Conservation (phyloP, 2,888 invertebrate species). For the Pardosa pseudoannulata region DNA sequence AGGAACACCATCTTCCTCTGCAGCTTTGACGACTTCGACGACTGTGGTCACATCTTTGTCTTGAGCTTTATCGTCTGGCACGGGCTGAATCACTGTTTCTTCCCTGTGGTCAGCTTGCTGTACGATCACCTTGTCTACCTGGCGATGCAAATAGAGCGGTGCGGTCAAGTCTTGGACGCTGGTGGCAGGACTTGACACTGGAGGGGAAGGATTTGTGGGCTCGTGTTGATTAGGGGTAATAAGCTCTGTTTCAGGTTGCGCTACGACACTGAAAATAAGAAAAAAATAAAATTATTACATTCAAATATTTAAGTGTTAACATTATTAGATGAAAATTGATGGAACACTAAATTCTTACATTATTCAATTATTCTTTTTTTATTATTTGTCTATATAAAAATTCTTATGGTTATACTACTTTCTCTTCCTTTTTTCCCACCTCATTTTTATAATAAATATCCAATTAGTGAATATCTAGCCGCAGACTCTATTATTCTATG, state of each 20-base stretch:
- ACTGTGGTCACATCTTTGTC: slow-evolving; percentile 34
- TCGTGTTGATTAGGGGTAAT: slow-evolving; percentile 31
- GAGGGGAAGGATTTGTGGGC: slow-evolving; percentile 2
- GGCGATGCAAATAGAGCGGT: slow-evolving; percentile 43
- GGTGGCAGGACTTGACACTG: slow-evolving; percentile 31
- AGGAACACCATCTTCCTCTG: background rate
- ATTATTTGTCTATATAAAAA: no score
- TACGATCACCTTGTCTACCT: slow-evolving; percentile 33
- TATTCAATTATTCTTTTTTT: no score
- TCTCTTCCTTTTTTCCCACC: no score
- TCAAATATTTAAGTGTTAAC: no score
- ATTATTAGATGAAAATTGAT: no score
- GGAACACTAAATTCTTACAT: no score
- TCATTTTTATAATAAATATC: no score
- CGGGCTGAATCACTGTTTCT: slow-evolving; percentile 60
- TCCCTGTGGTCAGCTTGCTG: slow-evolving; percentile 39
- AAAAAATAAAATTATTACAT: no score
- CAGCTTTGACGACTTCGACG: slow-evolving; percentile 10
- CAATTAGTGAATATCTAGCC: no score
- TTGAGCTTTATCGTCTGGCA: slow-evolving; percentile 50
- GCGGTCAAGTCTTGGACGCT: slow-evolving; percentile 24
- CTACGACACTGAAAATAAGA: slow-evolving; percentile 25
- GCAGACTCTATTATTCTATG: no score
- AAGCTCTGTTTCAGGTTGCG: slow-evolving; percentile 26
- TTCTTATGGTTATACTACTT: no score